Evolutionary conservation across 2,888 invertebrate species (phyloP).

Genomic region (Eurois occulta): DNA sequence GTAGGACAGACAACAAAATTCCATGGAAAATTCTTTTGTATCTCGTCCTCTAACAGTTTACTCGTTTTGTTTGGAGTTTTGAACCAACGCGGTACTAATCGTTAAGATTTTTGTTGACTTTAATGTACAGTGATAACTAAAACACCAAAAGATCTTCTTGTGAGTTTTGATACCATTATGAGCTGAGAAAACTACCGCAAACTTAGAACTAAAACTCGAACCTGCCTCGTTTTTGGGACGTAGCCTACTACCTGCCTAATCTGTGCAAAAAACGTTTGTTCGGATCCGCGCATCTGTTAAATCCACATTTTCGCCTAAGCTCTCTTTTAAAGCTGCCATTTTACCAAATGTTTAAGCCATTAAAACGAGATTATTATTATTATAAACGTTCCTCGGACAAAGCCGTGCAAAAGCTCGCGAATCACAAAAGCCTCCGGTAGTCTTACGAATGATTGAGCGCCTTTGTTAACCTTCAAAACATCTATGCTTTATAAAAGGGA

Average conservation of each 20-base stretch:
- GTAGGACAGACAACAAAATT: conserved; percentile 11
- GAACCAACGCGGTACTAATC: not conserved
- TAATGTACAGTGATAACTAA: not conserved
- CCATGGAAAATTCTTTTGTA: conserved; percentile 24
- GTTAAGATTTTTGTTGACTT: not conserved
- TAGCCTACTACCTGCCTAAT: conserved; percentile 38
- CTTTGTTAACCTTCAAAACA: conserved; percentile 56
- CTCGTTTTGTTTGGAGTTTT: conserved; percentile 7
- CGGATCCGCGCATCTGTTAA: conserved; percentile 35
- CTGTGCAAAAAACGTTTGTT: conserved; percentile 47
- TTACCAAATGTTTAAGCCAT: conserved; percentile 41
- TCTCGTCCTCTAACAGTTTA: conserved; percentile 12
- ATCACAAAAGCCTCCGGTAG: conserved; percentile 59
- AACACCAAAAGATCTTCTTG: not conserved
- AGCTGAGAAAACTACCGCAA: no score
- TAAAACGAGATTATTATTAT: no score
- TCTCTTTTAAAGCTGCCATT: conserved; percentile 38
- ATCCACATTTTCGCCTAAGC: conserved; percentile 25
- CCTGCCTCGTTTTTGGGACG: conserved; percentile 23
- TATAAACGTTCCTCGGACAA: conserved; percentile 54
- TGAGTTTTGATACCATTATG: not conserved
- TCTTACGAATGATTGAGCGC: conserved; percentile 57
- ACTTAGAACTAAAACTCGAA: not conserved
- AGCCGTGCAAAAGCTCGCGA: conserved; percentile 56
- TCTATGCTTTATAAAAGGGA: conserved; percentile 38